Evolutionary conservation across 2,113 vertebrate species (phyloP), one percentile per base, ranked within the genome.

Genomic region (Entelurus aequoreus): DNA sequence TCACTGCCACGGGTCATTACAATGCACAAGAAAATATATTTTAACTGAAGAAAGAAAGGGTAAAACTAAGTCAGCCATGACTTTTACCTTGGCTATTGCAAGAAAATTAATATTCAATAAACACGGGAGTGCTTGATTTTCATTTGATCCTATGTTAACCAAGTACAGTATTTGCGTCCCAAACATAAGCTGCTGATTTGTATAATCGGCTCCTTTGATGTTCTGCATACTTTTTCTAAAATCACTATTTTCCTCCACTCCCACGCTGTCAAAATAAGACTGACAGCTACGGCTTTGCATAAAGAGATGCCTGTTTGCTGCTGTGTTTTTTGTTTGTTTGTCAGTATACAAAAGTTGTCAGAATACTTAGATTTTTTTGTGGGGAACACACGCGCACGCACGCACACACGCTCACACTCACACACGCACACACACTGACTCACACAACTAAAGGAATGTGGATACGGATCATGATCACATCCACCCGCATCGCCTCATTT

Each of bases 191-290:
- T 19, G 46, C 52, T 59, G 40, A 69, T 74, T 65, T 53, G 48
- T 73, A 53, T 11, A 68, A 56, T 65, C 62, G 55, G 62, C 3
- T 35, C 46, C 59, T 68, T 65, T 72, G 46, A 82, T 74, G 66
- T 44, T 40, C 57, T 6, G 57, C 60, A 66, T 14, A 61, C 60
- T 48, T 56, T 62, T 62, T 53, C 21, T 6, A 78, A 60, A 66
- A 69, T 67, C 53, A 37, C 56, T 63, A 54, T 49, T 16, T 54
- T 64, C 48, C 36, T 36, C 69, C 65, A 9, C 62, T 66, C 63
- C 55, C 64, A 49, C 69, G 55, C 40, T 62, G 48, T 76, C 28
- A 69, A 59, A 83, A 65, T 12, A 60, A 69, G 68, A 83, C 50
- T 67, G 75, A 62, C 73, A 66, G 68, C 54, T 54, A 12, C 2